phyloP scores from a whole-genome alignment of 2,113 vertebrate genomes.

The Anthoscopus minutus region DNA sequence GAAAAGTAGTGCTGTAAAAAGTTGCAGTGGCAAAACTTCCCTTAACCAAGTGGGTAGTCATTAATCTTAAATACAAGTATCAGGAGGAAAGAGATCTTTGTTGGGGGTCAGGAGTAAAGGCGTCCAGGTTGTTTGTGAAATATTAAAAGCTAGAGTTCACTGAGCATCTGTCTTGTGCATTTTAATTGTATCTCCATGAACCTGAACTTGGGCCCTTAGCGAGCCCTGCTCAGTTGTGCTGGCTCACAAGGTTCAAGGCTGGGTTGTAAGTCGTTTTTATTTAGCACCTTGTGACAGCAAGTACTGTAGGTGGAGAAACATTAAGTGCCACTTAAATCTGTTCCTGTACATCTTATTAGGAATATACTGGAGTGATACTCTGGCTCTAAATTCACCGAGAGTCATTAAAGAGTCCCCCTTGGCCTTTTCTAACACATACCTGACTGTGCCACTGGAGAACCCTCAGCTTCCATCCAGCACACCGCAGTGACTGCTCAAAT shows the following conservation, averaged over 20 bases:
- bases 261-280: constrained; percentile 66
- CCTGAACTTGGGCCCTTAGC: constrained; percentile 52
- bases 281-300: constrained; percentile 62
- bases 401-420: constrained; percentile 50
- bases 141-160: constrained; percentile 56
- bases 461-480: not conserved
- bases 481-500: not conserved
- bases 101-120: constrained; percentile 12
- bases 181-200: constrained; percentile 56
- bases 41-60: not conserved
- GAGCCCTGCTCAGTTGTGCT: constrained; percentile 27
- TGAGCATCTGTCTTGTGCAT: constrained; percentile 18
- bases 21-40: not conserved
- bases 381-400: constrained; percentile 36
- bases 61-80: constrained; percentile 40
- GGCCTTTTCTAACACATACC: constrained; percentile 24
- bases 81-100: constrained; percentile 1
- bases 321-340: constrained; percentile 71
- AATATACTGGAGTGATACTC: constrained; percentile 49
- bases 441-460: not conserved
- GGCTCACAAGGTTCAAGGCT: constrained; percentile 62
- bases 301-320: constrained; percentile 35
- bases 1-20: not conserved
- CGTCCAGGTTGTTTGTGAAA: constrained; percentile 56
- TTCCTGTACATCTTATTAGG: constrained; percentile 58